Percentiles rank a stretch among this genome's conserved stretches.
Evolutionary conservation across 1,140 invertebrate genomes (phyloP).

Genomic region (Gonatopus flavifemur): DNA sequence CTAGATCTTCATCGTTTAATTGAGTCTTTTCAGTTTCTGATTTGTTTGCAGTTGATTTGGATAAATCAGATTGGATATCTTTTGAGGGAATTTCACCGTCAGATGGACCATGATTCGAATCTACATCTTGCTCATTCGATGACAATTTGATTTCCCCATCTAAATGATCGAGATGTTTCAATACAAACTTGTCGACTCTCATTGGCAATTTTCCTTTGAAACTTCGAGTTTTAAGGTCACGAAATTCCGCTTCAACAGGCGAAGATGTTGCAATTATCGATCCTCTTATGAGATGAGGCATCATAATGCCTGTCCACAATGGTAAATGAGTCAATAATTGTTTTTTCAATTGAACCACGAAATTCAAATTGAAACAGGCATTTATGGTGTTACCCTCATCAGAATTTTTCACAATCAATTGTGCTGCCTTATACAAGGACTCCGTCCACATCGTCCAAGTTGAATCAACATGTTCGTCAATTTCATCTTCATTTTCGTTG

Average conservation of each 20-base stretch:
- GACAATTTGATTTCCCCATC: conserved; percentile 17
- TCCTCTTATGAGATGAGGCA: neutral
- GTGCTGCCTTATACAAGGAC: conserved; percentile 9
- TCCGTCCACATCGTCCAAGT: conserved; percentile 4
- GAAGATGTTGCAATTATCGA: conserved; percentile 9
- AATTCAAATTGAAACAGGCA: conserved; percentile 6
- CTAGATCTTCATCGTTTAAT: too few species aligned
- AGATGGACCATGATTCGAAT: too few species aligned
- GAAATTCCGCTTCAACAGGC: conserved; percentile 13
- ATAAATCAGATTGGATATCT: too few species aligned
- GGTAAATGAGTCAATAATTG: neutral
- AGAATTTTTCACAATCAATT: conserved; percentile 5
- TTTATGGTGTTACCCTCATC: neutral
- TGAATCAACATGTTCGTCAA: neutral
- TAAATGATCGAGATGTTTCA: conserved; percentile 10
- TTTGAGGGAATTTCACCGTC: too few species aligned
- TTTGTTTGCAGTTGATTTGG: too few species aligned
- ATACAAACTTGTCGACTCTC: conserved; percentile 15
- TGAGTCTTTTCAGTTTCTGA: too few species aligned
- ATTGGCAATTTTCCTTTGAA: conserved; percentile 13
- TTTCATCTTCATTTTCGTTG: too few species aligned
- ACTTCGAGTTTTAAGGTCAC: conserved; percentile 1
- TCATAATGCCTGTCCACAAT: conserved; percentile 8
- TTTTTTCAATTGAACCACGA: neutral
- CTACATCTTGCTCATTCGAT: too few species aligned